Base-by-base conservation (phyloP, 2,888 invertebrate genomes). In the Sympetrum striolatum region DNA sequence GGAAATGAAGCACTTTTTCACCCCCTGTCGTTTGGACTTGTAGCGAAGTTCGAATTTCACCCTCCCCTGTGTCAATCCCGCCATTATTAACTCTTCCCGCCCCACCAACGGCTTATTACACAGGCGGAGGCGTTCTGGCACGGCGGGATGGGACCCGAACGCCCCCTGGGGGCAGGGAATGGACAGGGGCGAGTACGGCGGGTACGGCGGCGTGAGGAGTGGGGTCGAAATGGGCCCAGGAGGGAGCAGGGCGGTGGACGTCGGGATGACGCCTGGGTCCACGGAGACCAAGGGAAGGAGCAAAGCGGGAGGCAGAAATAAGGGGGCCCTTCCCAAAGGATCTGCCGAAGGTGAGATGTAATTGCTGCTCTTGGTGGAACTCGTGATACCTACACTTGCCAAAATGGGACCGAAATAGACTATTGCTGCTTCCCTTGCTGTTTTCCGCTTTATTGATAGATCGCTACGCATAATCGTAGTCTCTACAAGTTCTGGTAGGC, bases 141-240 rank as follows among this genome's bases (percentile, higher is more conserved):
- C 82, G 5, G 37, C 60, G 60, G 86, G 73, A 73, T 73, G 73
- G 73, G 73, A 73, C 22, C 44, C 25, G n/a, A 82, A 0, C 22
- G 58, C 31, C 31, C 35, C 82, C 82, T 58, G 82, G 82, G 58
- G 35, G 82, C 25, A n/a, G 35, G 82, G 82, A 82, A 80, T 80
- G 73, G 73, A 80, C 37, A 37, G 80, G 39, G 80, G 39, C 39
- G 80, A 80, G 22, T n/a, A 37, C 39, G 80, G 37, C 25, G 31
- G 35, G 12, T 18, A 25, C 18, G 80, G 37, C 2, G 48, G 44
- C 12, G 5, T 44, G 25, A 53, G 81, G 81, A 44, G 44, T 22
- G n/a, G n/a, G 81, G 48, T 25, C 25, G 31, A 31, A 31, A 25
- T n/a, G 10, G 58, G 81, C 0, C 25, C 48, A 22, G 80, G 58